Percentiles rank a stretch among this genome's conserved stretches.
Conservation (phyloP, 2,888 invertebrate species). For the Orchesellides sinensis region DNA sequence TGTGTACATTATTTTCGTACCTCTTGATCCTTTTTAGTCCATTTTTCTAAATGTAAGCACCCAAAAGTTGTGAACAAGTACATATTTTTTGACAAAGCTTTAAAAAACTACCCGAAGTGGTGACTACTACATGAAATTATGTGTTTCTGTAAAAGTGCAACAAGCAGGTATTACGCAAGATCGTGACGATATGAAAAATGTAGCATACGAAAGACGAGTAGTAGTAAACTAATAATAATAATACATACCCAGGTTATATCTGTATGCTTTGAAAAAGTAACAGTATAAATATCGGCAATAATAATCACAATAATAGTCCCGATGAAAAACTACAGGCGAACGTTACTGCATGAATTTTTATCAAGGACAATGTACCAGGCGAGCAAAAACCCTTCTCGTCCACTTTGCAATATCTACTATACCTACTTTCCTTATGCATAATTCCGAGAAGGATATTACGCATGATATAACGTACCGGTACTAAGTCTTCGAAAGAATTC, state of each 20-base stretch:
- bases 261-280: constrained; percentile 27
- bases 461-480: too few species aligned
- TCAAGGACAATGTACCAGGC: constrained; percentile 48
- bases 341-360: constrained; percentile 4
- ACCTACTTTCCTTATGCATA: too few species aligned
- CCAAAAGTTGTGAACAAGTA: constrained; percentile 54
- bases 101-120: constrained; percentile 58
- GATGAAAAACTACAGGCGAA: constrained; percentile 34
- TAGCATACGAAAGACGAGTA: constrained; percentile 16
- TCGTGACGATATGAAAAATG: constrained; percentile 28
- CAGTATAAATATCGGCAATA: constrained; percentile 59
- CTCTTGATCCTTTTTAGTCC: background rate
- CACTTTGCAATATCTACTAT: background rate
- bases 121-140: background rate
- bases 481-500: too few species aligned
- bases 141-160: background rate
- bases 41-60: constrained; percentile 20
- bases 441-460: too few species aligned
- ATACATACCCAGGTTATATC: background rate
- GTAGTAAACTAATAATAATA: background rate
- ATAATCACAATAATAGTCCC: constrained; percentile 44
- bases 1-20: constrained; percentile 5
- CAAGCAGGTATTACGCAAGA: background rate
- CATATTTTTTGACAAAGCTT: constrained; percentile 55
- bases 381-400: background rate